Percentiles rank a stretch among this genome's conserved stretches.
Conservation (phyloP, 2,113 vertebrate genomes). For the Zosterops borbonicus region DNA sequence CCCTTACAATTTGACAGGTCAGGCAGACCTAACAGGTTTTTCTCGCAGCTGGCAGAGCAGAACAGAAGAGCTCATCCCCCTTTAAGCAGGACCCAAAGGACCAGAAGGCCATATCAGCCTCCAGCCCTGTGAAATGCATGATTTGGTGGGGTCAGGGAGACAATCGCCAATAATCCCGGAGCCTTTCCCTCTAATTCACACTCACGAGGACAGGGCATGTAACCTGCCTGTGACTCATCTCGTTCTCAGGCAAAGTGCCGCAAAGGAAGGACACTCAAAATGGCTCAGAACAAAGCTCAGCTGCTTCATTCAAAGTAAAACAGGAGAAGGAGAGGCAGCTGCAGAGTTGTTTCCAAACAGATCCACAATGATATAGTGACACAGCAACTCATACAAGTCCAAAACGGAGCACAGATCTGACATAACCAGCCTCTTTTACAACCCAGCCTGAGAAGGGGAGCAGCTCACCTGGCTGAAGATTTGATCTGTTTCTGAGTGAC, state of each 20-base stretch:
- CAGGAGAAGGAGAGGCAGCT: neutral
- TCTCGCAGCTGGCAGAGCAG: slow-evolving; percentile 13
- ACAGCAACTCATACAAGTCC: neutral
- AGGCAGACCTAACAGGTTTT: slow-evolving; percentile 60
- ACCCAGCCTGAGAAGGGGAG: neutral
- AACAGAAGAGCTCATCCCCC: neutral
- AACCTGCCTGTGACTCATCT: slow-evolving; percentile 47
- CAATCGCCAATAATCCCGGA: neutral
- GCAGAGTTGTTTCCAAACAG: neutral
- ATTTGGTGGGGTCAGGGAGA: neutral
- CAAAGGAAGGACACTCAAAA: slow-evolving; percentile 39
- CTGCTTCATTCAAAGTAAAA: slow-evolving; percentile 9
- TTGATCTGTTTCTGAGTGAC: neutral
- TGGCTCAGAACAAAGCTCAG: neutral
- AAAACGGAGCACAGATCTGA: neutral
- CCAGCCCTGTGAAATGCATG: neutral
- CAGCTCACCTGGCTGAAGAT: neutral
- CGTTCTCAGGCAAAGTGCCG: neutral
- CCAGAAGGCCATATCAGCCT: neutral
- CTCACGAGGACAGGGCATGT: neutral
- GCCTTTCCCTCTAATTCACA: slow-evolving; percentile 19
- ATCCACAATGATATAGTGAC: neutral
- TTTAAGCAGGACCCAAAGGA: slow-evolving; percentile 6
- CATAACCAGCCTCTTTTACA: neutral
- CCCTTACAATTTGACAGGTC: slow-evolving; percentile 56